phyloP scores from a whole-genome alignment of 2,797 vertebrate species.

The Chaenodraco wilsoni region DNA sequence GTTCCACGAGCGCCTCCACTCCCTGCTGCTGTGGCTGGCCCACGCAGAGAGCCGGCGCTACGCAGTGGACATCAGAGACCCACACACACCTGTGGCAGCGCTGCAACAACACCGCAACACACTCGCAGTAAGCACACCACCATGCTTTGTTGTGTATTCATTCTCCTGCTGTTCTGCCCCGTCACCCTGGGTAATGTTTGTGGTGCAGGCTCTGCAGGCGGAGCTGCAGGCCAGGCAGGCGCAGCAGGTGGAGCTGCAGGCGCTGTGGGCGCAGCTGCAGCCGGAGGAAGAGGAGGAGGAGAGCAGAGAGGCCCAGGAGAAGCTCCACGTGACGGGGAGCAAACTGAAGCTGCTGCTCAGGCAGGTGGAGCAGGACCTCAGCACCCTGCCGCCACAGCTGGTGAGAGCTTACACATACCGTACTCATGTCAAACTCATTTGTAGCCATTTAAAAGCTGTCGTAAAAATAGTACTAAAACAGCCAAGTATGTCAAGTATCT shows the following conservation, averaged over 20 bases:
- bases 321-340: constrained; percentile 87
- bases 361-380: constrained; percentile 86
- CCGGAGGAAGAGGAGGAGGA: constrained; percentile 73
- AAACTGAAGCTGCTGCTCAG: constrained; percentile 86
- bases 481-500: too few relatives aligned
- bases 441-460: background rate
- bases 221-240: constrained; percentile 85
- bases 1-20: constrained; percentile 88
- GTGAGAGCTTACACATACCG: constrained; percentile 70
- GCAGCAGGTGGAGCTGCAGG: constrained; percentile 77
- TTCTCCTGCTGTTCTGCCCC: background rate
- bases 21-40: constrained; percentile 90
- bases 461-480: too few relatives aligned
- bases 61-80: constrained; percentile 74
- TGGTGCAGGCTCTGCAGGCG: constrained; percentile 83
- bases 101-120: constrained; percentile 77
- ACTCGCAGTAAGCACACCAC: constrained; percentile 79
- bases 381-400: constrained; percentile 77
- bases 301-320: constrained; percentile 86
- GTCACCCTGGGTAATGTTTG: background rate
- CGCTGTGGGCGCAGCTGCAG: constrained; percentile 86
- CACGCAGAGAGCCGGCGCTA: constrained; percentile 85
- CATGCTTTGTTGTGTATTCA: accelerated
- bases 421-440: background rate
- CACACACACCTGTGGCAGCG: constrained; percentile 59